phyloP scores from a whole-genome alignment of 2,888 invertebrate species.

The Adelognathus sp. region DNA sequence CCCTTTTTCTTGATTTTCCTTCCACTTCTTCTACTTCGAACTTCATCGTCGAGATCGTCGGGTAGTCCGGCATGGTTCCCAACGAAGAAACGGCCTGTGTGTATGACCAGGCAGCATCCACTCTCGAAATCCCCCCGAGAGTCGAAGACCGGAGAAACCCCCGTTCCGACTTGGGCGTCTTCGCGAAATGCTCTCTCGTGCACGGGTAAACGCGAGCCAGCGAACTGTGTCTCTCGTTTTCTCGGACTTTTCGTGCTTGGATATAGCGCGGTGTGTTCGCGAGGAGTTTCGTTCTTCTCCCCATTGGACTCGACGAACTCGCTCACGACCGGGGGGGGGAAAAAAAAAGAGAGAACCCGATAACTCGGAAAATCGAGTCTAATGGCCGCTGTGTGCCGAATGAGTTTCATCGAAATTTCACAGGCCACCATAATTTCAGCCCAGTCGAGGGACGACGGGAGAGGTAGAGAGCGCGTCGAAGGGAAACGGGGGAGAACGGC shows the following conservation, averaged over 20 bases:
- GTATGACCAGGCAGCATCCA: slow-evolving; percentile 5
- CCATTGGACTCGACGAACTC: slow-evolving; percentile 5
- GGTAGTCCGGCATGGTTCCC: neutral
- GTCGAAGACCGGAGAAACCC: slow-evolving; percentile 9
- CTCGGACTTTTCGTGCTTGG: neutral
- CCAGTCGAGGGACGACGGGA: slow-evolving; percentile 50
- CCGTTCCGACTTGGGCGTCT: neutral
- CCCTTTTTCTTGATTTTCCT: slow-evolving; percentile 24
- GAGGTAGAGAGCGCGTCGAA: slow-evolving; percentile 31
- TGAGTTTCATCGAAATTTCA: slow-evolving; percentile 77
- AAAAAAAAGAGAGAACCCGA: slow-evolving; percentile 63
- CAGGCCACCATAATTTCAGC: slow-evolving; percentile 73
- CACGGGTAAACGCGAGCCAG: neutral
- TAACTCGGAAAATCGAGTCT: slow-evolving; percentile 77
- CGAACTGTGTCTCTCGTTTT: neutral
- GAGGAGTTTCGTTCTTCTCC: neutral
- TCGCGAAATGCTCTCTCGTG: neutral
- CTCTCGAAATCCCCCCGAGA: slow-evolving; percentile 19
- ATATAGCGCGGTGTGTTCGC: neutral
- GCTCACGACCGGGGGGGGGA: slow-evolving; percentile 33
- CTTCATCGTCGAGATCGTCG: slow-evolving; percentile 20
- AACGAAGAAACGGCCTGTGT: slow-evolving; percentile 11
- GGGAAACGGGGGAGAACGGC: slow-evolving; percentile 49
- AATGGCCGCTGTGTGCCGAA: slow-evolving; percentile 68
- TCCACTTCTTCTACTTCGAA: slow-evolving; percentile 27